Evolutionary conservation across 2,797 vertebrate species (phyloP), one percentile per base, ranked within the genome.

Genomic region (Crocodylus rhombifer): DNA sequence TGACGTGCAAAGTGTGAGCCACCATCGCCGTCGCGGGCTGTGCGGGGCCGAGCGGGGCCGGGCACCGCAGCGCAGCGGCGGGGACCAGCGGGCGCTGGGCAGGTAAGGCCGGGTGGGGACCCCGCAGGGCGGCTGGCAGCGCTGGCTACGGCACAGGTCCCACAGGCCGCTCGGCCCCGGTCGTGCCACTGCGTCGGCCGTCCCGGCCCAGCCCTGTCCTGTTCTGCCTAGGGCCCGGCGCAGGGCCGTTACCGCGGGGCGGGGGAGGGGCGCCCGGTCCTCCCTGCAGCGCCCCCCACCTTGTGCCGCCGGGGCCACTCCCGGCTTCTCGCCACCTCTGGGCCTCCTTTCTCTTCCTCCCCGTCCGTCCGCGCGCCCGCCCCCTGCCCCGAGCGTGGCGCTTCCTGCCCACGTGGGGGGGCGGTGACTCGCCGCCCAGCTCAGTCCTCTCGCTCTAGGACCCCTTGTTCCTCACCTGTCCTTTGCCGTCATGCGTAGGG

Each of bases 1-100:
- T 90, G 94, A 96, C 98, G 98, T 94, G 88, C 74, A 98, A 98
- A 98, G 95, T 96, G 97, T 97, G 98, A 94, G 97, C 96, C 97
- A 95, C 94, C 95, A 95, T 69, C 93, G 96, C 90, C 95, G 97
- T 97, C 97, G 97, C 97, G 94, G 97, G 97, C 96, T 95, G 96
- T 88, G 96, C 93, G 95, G 97, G 93, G 96, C 91, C 94, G 96
- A 89, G 95, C 85, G 96, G 93, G 94, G 95, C 91, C 84, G 91
- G 96, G 86, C 94, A 11, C 21, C 14, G 14, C 16, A 17, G 74
- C 26, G 17, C 30, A 9, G 30, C 6, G 15, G 13, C 30, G 26
- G 3, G 4, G 23, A 36, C 3, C 11, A 18, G 36, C 56, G 14
- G 63, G 64, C 71, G 33, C 63, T 4, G 65, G 55, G 2, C 42